Evolutionary conservation across 2,797 vertebrate species (phyloP).

Genomic region (Hybognathus amarus): DNA sequence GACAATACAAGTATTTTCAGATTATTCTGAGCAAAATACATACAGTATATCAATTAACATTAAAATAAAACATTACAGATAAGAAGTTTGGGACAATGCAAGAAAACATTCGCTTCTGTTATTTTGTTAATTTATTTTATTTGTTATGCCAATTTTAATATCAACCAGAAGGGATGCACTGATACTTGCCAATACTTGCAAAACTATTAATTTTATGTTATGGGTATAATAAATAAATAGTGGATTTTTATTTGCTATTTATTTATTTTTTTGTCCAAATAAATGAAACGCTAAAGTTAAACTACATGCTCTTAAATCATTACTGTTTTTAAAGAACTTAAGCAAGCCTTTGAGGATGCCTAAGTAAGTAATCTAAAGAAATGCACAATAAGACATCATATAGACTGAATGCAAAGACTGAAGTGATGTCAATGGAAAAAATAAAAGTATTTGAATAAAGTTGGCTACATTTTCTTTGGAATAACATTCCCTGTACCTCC

Average conservation of each 20-base stretch:
- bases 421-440: neutral
- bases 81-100: neutral
- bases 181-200: neutral
- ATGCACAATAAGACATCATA: neutral
- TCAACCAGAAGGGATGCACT: neutral
- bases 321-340: neutral
- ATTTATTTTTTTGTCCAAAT: neutral
- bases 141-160: neutral
- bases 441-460: neutral
- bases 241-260: no score
- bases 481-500: neutral
- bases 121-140: neutral
- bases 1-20: neutral
- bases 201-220: neutral
- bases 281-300: neutral
- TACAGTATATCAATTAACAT: neutral
- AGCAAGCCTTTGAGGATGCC: neutral
- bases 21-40: neutral
- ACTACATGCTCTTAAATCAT: no score
- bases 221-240: neutral
- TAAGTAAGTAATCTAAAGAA: neutral
- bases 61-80: neutral
- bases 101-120: neutral
- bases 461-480: no score
- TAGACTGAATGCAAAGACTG: neutral